Percentiles rank a stretch among this genome's conserved stretches.
Evolutionary conservation across 23 tunicate genomes (phyloP).

Genomic region (Aplidium turbinatum): DNA sequence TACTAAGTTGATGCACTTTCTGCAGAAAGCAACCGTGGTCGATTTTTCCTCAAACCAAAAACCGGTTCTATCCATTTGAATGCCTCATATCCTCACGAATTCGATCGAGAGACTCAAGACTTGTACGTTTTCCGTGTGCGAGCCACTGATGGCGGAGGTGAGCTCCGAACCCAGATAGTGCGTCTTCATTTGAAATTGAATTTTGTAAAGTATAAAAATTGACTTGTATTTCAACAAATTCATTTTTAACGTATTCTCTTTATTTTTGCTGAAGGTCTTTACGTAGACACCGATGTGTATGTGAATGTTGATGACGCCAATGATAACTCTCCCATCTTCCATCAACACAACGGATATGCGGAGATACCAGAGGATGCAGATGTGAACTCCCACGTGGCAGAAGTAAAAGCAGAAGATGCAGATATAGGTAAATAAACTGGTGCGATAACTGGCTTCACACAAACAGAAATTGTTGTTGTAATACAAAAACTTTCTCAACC

Average conservation of each 20-base stretch:
- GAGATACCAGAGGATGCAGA: slow-evolving; percentile 39
- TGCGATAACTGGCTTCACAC: too few relatives aligned
- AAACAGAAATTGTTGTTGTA: too few relatives aligned
- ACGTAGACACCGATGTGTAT: slow-evolving; percentile 12
- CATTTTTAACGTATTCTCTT: not conserved
- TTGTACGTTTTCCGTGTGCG: slow-evolving; percentile 42
- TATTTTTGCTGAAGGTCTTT: not conserved
- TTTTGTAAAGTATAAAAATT: not conserved
- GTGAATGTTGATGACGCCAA: slow-evolving; percentile 63
- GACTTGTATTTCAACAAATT: not conserved
- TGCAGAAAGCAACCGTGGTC: slow-evolving; percentile 36
- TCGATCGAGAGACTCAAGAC: slow-evolving; percentile 57
- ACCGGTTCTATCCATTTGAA: slow-evolving; percentile 12
- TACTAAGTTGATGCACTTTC: too few relatives aligned
- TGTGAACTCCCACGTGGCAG: slow-evolving; percentile 38
- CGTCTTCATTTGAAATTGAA: not conserved
- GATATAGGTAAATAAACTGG: slow-evolving; percentile 70
- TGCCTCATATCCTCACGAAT: not conserved
- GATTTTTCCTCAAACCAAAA: slow-evolving; percentile 6
- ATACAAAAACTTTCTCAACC: too few relatives aligned
- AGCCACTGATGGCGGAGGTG: slow-evolving; percentile 64
- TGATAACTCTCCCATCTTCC: slow-evolving; percentile 71
- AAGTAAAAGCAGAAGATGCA: slow-evolving; percentile 51
- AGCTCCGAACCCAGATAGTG: too few relatives aligned
- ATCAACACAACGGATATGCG: not conserved